phyloP scores from a whole-genome alignment of 2,888 invertebrate species.

The Prosapia bicincta region DNA sequence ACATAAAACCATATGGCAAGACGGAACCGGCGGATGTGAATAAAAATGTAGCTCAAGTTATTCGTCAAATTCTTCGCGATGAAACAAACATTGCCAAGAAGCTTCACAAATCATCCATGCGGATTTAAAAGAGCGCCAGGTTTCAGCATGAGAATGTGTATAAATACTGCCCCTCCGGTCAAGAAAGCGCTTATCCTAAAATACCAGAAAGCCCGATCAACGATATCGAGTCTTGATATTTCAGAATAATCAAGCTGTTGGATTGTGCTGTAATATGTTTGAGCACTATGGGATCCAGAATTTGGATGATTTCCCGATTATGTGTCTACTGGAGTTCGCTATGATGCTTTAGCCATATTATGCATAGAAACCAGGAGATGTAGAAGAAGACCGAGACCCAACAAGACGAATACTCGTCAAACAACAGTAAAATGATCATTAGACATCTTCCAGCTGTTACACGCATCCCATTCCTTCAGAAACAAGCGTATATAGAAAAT shows the following conservation, averaged over 20 bases:
- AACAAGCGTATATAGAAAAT: not conserved
- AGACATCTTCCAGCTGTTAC: not conserved
- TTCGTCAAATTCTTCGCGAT: slow-evolving; percentile 34
- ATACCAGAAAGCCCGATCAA: too few relatives aligned
- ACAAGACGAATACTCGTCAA: not conserved
- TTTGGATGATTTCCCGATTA: not conserved
- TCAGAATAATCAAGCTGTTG: not conserved
- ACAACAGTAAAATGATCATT: not conserved
- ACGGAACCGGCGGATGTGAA: slow-evolving; percentile 29
- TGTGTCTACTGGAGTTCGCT: not conserved
- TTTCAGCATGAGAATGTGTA: not conserved
- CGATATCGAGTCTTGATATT: too few relatives aligned
- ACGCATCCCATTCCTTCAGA: not conserved
- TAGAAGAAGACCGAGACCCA: not conserved
- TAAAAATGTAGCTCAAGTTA: slow-evolving; percentile 35
- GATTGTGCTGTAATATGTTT: not conserved
- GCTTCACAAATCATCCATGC: not conserved
- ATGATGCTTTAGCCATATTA: not conserved
- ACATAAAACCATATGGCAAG: slow-evolving; percentile 33
- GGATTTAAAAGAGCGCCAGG: not conserved
- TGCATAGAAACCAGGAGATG: not conserved
- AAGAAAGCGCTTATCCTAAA: too few relatives aligned
- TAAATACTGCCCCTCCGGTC: not conserved
- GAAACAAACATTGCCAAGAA: slow-evolving; percentile 25
- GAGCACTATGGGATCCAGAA: too few relatives aligned